Evolutionary conservation across 1,140 invertebrate genomes (phyloP).

Genomic region (Acarapis woodi): DNA sequence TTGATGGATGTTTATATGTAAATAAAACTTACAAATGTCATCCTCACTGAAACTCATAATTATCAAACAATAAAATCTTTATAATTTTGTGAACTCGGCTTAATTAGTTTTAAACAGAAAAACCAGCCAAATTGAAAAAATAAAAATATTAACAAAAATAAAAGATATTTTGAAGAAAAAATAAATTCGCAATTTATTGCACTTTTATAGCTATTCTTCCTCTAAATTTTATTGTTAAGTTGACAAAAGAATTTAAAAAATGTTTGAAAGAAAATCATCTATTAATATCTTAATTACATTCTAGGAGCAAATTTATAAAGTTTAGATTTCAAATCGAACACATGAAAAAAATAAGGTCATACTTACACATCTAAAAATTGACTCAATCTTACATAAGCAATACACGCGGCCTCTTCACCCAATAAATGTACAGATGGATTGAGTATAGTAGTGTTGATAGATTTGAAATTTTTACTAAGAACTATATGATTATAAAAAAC

Average conservation of each 20-base stretch:
- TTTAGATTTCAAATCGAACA: not conserved
- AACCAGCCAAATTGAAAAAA: no score
- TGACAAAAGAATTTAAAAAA: not conserved
- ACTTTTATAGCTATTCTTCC: no score
- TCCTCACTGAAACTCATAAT: no score
- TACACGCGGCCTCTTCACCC: conserved; percentile 88
- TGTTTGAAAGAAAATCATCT: not conserved
- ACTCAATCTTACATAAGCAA: conserved; percentile 86
- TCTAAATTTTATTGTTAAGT: not conserved
- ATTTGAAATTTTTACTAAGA: conserved; percentile 62
- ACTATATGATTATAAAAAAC: conserved; percentile 27
- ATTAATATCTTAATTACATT: no score
- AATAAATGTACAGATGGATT: conserved; percentile 93
- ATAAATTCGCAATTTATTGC: no score
- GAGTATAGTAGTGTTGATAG: conserved; percentile 83
- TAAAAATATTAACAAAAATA: no score
- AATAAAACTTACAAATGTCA: not conserved
- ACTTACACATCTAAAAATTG: conserved; percentile 92
- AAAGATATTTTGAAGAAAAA: no score
- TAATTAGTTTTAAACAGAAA: no score
- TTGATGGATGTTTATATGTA: not conserved
- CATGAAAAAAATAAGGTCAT: not conserved
- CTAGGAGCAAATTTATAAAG: not conserved
- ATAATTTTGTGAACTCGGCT: no score
- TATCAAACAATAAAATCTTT: no score